Evolutionary conservation across 2,888 invertebrate genomes (phyloP), one percentile per base, ranked within the genome.

Genomic region (Andrena fulva): DNA sequence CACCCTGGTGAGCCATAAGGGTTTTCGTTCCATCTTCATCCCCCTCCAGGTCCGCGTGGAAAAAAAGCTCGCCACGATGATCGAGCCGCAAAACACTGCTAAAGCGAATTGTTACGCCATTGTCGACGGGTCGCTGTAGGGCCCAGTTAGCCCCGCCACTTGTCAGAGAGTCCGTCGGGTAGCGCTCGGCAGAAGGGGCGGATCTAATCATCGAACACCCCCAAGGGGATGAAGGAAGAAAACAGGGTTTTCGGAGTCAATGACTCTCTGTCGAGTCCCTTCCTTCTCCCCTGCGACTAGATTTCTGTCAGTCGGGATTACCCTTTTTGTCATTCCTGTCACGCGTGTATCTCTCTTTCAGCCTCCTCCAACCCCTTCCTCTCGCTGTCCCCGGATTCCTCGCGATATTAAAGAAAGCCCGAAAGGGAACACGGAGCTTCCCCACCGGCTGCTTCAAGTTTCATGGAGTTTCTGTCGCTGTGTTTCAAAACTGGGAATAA

Each of bases 311-410:
- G 78, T 56, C 83, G 84, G 91, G 91, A 92, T 92, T 91, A 91
- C 87, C 89, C 89, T 89, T 90, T 90, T 92, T 90, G 90, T 91
- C 90, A 92, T 92, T 91, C 92, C 88, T 89, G 92, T 92, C 92
- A 92, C 92, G 70, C 59, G 91, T 89, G 90, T 90, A 89, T 90
- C 90, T 88, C 85, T 85, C 82, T 82, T 75, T 42, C 66, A 33
- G 33, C 62, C 72, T 60, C 7, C 74, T 48, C 42, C 71, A 67
- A 82, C 72, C 63, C 31, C 12, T 50, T 33, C 50, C 24, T 27
- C 56, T 10, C 64, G 27, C 69, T 64, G 42, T 50, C 67, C 63
- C 63, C 66, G 68, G 68, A 20, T 56, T 48, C n/a, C 42, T 20
- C 67, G 20, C 20, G 29, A 54, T 76, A 76, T 63, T 71, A 62